Conservation (phyloP, 2,797 vertebrate genomes). For the Adrianichthys oophorus region DNA sequence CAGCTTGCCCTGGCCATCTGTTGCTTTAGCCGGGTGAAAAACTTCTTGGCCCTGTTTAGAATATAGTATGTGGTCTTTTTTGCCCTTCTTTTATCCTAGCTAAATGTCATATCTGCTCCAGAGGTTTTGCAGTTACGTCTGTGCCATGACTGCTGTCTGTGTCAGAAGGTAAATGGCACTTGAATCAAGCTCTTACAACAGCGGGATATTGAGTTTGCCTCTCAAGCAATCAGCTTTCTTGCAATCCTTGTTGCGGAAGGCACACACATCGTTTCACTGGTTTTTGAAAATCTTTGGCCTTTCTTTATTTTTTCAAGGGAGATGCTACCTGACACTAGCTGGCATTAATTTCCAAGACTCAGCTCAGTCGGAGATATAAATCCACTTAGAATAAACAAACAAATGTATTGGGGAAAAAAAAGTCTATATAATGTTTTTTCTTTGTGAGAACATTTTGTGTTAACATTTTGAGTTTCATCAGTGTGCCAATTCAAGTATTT, state of each 20-base stretch:
- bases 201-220: constrained; percentile 41
- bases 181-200: constrained; percentile 54
- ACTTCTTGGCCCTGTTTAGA: constrained; percentile 20
- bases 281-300: constrained; percentile 10
- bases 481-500: too few species aligned
- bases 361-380: too few species aligned
- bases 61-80: constrained; percentile 20
- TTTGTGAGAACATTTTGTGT: too few species aligned
- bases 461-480: too few species aligned
- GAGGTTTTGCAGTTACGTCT: constrained; percentile 38
- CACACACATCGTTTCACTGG: constrained; percentile 29
- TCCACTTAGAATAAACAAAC: too few species aligned
- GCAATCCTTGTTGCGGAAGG: constrained; percentile 28
- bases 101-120: constrained; percentile 48
- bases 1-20: constrained; percentile 18
- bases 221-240: constrained; percentile 31
- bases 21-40: constrained; percentile 20
- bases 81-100: constrained; percentile 39
- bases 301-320: constrained; percentile 2
- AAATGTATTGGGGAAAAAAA: too few species aligned
- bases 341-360: neutral
- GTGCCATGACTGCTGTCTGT: constrained; percentile 19
- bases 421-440: too few species aligned
- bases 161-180: constrained; percentile 64
- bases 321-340: constrained; percentile 1